Percentiles rank a stretch among this genome's conserved stretches.
Evolutionary conservation across 2,888 invertebrate genomes (phyloP).

Genomic region (Philaethria dido): DNA sequence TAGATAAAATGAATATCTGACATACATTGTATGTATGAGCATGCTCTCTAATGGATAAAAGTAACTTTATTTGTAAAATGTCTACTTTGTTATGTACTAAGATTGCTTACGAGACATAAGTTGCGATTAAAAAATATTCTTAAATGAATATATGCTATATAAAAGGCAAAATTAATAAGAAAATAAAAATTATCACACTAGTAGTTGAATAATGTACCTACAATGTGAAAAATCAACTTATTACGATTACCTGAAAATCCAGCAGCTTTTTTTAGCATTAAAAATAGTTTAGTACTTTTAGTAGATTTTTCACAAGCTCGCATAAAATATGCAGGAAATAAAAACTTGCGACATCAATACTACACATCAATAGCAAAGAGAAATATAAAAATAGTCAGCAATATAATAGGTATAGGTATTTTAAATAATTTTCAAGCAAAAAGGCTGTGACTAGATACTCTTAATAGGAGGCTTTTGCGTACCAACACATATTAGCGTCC

Average conservation of each 20-base stretch:
- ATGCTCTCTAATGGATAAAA: constrained; percentile 1
- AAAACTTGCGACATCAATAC: constrained; percentile 6
- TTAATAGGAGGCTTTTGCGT: constrained; percentile 51
- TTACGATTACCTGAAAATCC: constrained; percentile 18
- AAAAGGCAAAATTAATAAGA: constrained; percentile 1
- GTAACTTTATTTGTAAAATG: background rate
- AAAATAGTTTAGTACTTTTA: constrained; percentile 3
- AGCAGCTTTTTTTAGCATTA: constrained; percentile 14
- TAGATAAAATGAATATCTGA: background rate
- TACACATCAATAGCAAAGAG: constrained; percentile 29
- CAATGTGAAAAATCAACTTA: constrained; percentile 14
- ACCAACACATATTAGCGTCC: constrained; percentile 79
- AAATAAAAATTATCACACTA: constrained; percentile 8
- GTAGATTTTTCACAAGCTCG: constrained; percentile 19
- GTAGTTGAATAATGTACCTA: constrained; percentile 18
- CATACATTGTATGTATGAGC: background rate
- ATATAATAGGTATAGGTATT: background rate
- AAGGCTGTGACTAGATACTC: constrained; percentile 33
- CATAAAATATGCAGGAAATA: background rate
- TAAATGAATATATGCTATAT: background rate
- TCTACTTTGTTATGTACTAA: background rate
- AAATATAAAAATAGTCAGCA: constrained; percentile 5
- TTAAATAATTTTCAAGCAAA: constrained; percentile 13
- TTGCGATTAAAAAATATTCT: background rate
- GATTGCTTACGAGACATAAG: background rate